These are phyloP conservation scores for Strongylocentrotus purpuratus DNA, from an alignment of 35 echinoderm and acorn worm genomes.

Conservation along the genomic window DNA sequence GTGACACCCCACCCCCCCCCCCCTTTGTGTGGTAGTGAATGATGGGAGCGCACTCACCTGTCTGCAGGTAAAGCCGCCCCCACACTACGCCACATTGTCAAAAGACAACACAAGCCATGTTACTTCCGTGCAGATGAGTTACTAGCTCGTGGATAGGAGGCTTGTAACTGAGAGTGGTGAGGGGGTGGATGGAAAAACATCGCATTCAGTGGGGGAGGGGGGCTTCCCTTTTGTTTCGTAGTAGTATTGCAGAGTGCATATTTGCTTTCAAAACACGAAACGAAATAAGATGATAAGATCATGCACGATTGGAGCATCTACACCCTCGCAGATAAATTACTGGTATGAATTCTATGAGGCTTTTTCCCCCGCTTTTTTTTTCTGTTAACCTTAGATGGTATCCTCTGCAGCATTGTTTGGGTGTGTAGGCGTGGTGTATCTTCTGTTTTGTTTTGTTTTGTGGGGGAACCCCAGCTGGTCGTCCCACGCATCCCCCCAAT, in stretches of 20 bases:
- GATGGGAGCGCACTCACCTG: neutral
- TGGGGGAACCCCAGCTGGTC: neutral
- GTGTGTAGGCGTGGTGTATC: neutral
- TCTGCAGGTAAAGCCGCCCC: neutral
- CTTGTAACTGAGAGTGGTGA: neutral
- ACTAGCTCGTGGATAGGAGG: neutral
- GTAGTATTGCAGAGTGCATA: neutral
- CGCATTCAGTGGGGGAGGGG: neutral
- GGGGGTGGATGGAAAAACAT: constrained; percentile 5
- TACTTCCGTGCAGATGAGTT: neutral
- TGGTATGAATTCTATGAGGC: neutral
- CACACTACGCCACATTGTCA: neutral
- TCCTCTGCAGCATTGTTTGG: neutral
- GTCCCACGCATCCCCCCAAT: neutral
- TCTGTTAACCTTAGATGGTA: neutral
- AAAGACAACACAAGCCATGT: neutral
- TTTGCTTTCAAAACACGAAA: neutral
- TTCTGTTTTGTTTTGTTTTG: neutral
- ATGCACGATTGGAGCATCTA: neutral
- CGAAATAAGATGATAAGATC: neutral
- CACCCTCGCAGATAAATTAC: neutral
- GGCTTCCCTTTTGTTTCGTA: neutral
- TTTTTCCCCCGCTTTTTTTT: neutral
- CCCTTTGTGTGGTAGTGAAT: neutral
- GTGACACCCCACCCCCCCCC: too few relatives aligned